phyloP scores from a whole-genome alignment of 2,888 invertebrate genomes.

The Dioctria linearis region DNA sequence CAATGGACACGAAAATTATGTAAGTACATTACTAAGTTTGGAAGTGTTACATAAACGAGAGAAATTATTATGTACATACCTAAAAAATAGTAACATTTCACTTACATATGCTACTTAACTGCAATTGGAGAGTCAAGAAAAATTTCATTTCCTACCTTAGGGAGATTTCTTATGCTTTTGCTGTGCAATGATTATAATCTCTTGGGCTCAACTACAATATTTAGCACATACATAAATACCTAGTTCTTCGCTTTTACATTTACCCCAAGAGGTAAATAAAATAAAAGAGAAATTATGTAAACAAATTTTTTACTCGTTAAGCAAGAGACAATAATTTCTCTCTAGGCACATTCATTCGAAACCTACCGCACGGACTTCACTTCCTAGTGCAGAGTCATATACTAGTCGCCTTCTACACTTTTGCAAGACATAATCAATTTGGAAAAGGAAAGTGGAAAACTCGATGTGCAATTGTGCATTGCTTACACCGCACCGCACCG shows the following conservation, averaged over 20 bases:
- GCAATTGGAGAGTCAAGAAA: too few species aligned
- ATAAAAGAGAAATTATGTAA: constrained; percentile 36
- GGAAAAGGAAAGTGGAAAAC: constrained; percentile 49
- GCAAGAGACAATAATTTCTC: constrained; percentile 27
- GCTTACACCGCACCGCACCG: neutral
- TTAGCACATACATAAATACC: too few species aligned
- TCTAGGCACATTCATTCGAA: neutral
- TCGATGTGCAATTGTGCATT: neutral
- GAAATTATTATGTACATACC: too few species aligned
- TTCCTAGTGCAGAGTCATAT: constrained; percentile 30
- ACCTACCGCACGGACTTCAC: neutral
- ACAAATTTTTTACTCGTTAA: constrained; percentile 21
- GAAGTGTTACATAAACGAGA: too few species aligned
- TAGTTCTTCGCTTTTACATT: constrained; percentile 8
- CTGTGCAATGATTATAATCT: too few species aligned
- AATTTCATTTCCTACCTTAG: too few species aligned
- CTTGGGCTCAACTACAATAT: too few species aligned
- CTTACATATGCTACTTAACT: too few species aligned
- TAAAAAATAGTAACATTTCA: too few species aligned
- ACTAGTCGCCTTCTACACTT: neutral
- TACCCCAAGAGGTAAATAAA: neutral
- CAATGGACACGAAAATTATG: too few species aligned
- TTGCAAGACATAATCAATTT: constrained; percentile 30
- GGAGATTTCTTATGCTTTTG: too few species aligned
- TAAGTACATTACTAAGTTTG: too few species aligned